Percentiles rank a stretch among this genome's conserved stretches.
Evolutionary conservation across 2,113 vertebrate species (phyloP).

Genomic region (Xyliphius kryptos): DNA sequence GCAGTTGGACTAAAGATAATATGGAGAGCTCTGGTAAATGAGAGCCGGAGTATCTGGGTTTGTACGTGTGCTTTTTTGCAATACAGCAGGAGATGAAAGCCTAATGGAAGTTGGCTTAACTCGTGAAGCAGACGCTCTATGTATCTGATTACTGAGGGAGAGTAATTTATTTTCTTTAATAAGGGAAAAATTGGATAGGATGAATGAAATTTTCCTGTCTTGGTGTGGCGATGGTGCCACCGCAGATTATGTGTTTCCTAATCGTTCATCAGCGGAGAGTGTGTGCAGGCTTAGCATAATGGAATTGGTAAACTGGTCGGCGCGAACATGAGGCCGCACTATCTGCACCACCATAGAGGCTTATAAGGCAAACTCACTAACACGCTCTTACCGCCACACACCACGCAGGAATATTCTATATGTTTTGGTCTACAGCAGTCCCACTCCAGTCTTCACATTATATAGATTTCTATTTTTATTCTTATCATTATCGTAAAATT

Average conservation of each 20-base stretch:
- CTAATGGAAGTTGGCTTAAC: constrained; percentile 74
- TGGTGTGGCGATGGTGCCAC: constrained; percentile 65
- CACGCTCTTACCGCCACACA: too few relatives aligned
- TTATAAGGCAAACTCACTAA: constrained; percentile 54
- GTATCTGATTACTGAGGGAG: constrained; percentile 73
- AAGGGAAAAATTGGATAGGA: constrained; percentile 74
- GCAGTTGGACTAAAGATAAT: constrained; percentile 44
- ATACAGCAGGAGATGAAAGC: constrained; percentile 61
- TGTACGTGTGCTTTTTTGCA: constrained; percentile 45
- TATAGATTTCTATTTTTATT: too few relatives aligned
- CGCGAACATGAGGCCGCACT: constrained; percentile 67
- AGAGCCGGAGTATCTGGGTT: constrained; percentile 45
- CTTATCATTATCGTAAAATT: too few relatives aligned
- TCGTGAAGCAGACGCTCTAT: constrained; percentile 65
- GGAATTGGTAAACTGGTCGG: constrained; percentile 78
- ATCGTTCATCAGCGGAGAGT: constrained; percentile 74
- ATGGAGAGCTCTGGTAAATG: constrained; percentile 55
- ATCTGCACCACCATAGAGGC: constrained; percentile 62
- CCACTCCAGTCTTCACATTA: too few relatives aligned
- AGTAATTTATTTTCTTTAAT: constrained; percentile 76
- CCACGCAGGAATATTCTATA: too few relatives aligned
- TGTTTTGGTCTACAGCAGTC: too few relatives aligned
- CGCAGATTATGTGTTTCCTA: constrained; percentile 75
- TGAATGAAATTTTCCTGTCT: constrained; percentile 75
- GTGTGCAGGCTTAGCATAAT: constrained; percentile 77